Percentiles rank a stretch among this genome's conserved stretches.
These are phyloP conservation scores for Apis florea DNA, from an alignment of 1,140 invertebrate species.

Conservation along the genomic window DNA sequence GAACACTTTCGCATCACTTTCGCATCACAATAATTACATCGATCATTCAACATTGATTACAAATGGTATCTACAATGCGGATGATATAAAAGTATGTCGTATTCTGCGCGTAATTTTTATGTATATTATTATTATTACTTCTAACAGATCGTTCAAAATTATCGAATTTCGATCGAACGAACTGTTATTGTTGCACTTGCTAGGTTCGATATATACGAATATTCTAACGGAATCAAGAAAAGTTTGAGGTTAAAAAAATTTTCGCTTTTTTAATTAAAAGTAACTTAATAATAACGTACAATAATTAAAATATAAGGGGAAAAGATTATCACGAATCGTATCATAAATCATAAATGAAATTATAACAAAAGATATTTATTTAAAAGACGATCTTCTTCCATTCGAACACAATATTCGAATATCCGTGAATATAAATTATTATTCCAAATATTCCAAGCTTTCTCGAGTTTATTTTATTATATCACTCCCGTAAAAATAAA, in stretches of 20 bases:
- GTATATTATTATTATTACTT: slow-evolving; percentile 6
- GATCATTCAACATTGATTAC: slow-evolving; percentile 35
- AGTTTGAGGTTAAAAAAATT: background rate
- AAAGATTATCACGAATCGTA: no score
- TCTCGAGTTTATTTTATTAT: no score
- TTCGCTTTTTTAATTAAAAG: background rate
- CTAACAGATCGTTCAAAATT: background rate
- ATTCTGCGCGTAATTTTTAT: slow-evolving; percentile 28
- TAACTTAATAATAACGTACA: background rate
- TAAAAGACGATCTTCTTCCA: no score
- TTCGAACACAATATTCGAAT: no score
- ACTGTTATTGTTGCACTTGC: background rate
- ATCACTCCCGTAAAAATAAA: background rate
- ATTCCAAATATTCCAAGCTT: no score
- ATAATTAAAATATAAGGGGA: no score
- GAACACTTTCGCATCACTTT: slow-evolving; percentile 23
- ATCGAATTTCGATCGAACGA: no score
- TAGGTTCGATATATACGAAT: background rate
- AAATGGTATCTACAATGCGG: slow-evolving; percentile 64
- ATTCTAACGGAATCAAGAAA: background rate
- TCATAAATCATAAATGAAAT: no score
- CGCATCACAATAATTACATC: slow-evolving; percentile 16
- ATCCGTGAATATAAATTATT: no score
- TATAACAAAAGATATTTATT: no score
- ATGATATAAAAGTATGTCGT: slow-evolving; percentile 61